phyloP scores from a whole-genome alignment of 1,140 invertebrate species.

The Trichogramma pretiosum region DNA sequence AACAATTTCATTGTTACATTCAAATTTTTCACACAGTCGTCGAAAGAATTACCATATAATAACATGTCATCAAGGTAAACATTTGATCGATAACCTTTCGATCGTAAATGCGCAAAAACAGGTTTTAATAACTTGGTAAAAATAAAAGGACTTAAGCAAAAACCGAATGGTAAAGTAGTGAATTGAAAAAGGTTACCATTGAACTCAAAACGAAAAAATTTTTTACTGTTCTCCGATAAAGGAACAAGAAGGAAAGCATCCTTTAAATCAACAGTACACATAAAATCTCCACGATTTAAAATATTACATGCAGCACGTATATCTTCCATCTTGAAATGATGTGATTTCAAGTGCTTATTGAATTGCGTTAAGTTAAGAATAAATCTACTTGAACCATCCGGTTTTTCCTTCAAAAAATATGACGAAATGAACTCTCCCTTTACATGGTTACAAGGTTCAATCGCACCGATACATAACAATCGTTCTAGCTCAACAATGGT shows the following conservation, averaged over 20 bases:
- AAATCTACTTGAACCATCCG: constrained; percentile 1
- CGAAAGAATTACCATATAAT: constrained; percentile 1
- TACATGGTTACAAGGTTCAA: not conserved
- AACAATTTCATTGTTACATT: constrained; percentile 3
- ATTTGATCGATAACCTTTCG: constrained; percentile 4
- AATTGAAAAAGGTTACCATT: constrained; percentile 18
- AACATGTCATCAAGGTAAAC: constrained; percentile 16
- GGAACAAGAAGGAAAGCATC: constrained; percentile 19
- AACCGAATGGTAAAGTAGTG: constrained; percentile 18
- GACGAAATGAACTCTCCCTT: constrained; percentile 1
- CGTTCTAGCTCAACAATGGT: not conserved
- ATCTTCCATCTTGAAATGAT: constrained; percentile 10
- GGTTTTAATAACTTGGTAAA: no score
- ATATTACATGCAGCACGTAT: not conserved
- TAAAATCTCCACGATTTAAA: not conserved
- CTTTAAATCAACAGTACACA: constrained; percentile 1
- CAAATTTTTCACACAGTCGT: constrained; percentile 3
- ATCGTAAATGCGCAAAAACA: constrained; percentile 13
- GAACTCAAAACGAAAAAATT: constrained; percentile 22
- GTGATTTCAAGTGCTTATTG: not conserved
- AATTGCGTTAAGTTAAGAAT: constrained; percentile 7
- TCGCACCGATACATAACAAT: not conserved
- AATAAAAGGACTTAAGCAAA: constrained; percentile 16
- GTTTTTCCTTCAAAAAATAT: constrained; percentile 8
- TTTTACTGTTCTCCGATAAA: constrained; percentile 10